These are phyloP conservation scores for Cephus sareptanus DNA, from an alignment of 2,888 invertebrate genomes.

Conservation along the genomic window DNA sequence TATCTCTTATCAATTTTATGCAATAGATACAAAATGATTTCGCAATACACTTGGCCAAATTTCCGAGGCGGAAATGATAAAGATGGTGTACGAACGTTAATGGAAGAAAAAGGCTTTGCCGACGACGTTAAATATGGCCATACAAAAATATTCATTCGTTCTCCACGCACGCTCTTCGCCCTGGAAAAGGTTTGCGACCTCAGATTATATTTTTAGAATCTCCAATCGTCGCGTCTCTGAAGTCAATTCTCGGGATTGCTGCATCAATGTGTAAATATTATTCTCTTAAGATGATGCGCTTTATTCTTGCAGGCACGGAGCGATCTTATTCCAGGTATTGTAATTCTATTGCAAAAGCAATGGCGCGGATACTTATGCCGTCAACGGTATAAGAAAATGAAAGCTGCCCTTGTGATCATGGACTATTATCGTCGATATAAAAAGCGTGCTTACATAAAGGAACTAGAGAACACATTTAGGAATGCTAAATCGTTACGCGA, in stretches of 20 bases:
- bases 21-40: constrained; percentile 94
- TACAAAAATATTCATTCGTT: constrained; percentile 95
- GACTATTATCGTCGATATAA: constrained; percentile 84
- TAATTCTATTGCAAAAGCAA: constrained; percentile 93
- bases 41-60: constrained; percentile 96
- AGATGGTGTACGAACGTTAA: constrained; percentile 87
- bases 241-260: too few relatives aligned
- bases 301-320: constrained; percentile 73
- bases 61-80: constrained; percentile 81
- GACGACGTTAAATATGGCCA: constrained; percentile 94
- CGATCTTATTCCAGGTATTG: constrained; percentile 89
- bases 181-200: constrained; percentile 75
- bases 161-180: constrained; percentile 90
- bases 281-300: constrained; percentile 2
- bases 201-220: too few relatives aligned
- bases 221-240: too few relatives aligned
- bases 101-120: constrained; percentile 81
- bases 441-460: constrained; percentile 76
- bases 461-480: constrained; percentile 74
- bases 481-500: constrained; percentile 76
- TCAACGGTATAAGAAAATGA: constrained; percentile 83
- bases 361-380: constrained; percentile 87
- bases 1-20: constrained; percentile 9
- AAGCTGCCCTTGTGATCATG: constrained; percentile 86
- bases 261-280: not conserved